Conservation (phyloP, 2,888 invertebrate species). For the Brachycybe producta region DNA sequence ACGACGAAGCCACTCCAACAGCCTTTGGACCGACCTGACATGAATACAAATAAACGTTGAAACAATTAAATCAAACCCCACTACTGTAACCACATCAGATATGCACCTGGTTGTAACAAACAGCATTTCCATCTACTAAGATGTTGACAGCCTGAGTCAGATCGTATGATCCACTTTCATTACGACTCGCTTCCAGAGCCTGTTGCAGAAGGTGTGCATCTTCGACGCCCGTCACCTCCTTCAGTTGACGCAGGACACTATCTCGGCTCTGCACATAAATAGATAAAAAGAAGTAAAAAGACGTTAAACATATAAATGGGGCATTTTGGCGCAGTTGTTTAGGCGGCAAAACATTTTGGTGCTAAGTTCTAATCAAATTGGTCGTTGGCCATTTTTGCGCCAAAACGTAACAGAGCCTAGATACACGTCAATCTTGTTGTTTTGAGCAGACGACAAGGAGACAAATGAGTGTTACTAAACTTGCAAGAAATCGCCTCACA, state of each 20-base stretch:
- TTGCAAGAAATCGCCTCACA: too few species aligned
- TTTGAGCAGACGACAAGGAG: too few species aligned
- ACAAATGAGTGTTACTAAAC: too few species aligned
- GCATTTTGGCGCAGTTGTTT: neutral
- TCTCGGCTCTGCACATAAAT: slow-evolving; percentile 17
- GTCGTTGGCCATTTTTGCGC: too few species aligned
- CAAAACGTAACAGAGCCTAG: too few species aligned
- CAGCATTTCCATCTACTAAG: slow-evolving; percentile 26
- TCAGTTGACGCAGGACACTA: slow-evolving; percentile 20
- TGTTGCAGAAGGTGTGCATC: slow-evolving; percentile 27
- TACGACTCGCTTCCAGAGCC: slow-evolving; percentile 31
- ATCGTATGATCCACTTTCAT: slow-evolving; percentile 30
- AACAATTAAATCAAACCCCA: neutral
- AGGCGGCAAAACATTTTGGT: neutral
- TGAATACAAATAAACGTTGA: neutral
- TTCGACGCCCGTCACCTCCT: slow-evolving; percentile 27
- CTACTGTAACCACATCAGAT: neutral
- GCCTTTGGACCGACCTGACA: neutral
- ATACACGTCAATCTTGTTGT: too few species aligned
- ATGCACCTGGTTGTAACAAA: slow-evolving; percentile 14
- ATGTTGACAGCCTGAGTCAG: slow-evolving; percentile 32
- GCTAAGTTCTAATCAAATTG: too few species aligned
- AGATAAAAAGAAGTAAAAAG: too few species aligned
- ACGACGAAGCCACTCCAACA: too few species aligned
- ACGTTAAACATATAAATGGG: neutral